Percentiles rank a stretch among this genome's conserved stretches.
These are phyloP conservation scores for Incurvaria masculella DNA, from an alignment of 2,888 invertebrate genomes.

Conservation along the genomic window DNA sequence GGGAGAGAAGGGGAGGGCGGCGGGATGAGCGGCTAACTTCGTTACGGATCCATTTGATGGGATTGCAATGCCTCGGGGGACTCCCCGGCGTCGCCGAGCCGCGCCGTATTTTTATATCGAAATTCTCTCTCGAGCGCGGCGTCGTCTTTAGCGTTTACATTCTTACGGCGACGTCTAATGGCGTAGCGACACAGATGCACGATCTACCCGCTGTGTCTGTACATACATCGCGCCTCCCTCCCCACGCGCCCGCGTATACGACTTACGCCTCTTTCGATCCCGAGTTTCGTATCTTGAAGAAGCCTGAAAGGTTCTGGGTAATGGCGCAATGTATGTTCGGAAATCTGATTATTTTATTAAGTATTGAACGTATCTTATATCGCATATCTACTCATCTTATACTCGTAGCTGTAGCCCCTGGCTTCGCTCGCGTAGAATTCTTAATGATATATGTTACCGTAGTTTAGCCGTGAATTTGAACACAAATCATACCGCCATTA, in stretches of 20 bases:
- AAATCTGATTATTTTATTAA: neutral
- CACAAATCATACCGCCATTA: too few species aligned
- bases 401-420: too few species aligned
- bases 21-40: conserved; percentile 64
- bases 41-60: conserved; percentile 80
- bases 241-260: neutral
- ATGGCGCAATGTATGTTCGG: neutral
- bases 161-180: conserved; percentile 55
- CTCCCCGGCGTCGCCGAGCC: conserved; percentile 28
- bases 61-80: conserved; percentile 62
- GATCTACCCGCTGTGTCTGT: too few species aligned
- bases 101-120: conserved; percentile 55
- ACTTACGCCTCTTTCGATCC: neutral
- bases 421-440: too few species aligned
- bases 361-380: too few species aligned
- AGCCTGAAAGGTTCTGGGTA: neutral
- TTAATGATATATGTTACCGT: too few species aligned
- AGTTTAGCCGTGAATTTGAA: too few species aligned
- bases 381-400: too few species aligned
- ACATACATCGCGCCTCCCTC: too few species aligned
- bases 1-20: conserved; percentile 39
- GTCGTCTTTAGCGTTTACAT: conserved; percentile 57
- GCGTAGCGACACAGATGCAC: conserved; percentile 22
- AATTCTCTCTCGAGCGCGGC: conserved; percentile 48
- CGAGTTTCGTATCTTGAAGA: neutral